Conservation (phyloP, 2,888 invertebrate genomes). For the Magallana nippona region DNA sequence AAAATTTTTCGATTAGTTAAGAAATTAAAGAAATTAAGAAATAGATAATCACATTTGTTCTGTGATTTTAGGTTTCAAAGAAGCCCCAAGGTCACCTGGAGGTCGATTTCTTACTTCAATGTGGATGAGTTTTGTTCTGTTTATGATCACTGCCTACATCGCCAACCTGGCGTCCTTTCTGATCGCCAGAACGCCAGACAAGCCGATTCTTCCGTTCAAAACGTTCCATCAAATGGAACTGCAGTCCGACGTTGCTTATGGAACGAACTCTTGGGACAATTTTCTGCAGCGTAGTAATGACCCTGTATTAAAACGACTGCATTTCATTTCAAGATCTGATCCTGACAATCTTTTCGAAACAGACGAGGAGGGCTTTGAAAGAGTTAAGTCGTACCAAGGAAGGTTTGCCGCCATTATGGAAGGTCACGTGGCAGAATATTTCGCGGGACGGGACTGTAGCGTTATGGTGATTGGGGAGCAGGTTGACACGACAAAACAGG, state of each 20-base stretch:
- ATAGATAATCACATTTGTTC: too few species aligned
- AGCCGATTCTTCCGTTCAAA: slow-evolving; percentile 47
- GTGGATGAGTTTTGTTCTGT: slow-evolving; percentile 51
- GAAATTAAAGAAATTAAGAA: too few species aligned
- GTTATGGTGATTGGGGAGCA: slow-evolving; percentile 44
- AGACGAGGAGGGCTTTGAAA: slow-evolving; percentile 10
- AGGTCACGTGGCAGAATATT: not conserved
- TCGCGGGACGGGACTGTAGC: slow-evolving; percentile 38
- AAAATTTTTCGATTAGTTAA: too few species aligned
- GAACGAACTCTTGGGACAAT: slow-evolving; percentile 16
- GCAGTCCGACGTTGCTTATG: slow-evolving; percentile 41
- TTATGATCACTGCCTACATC: slow-evolving; percentile 49
- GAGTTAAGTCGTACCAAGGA: slow-evolving; percentile 35
- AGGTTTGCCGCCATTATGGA: slow-evolving; percentile 43
- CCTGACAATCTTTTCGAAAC: slow-evolving; percentile 22
- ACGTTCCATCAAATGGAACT: slow-evolving; percentile 47
- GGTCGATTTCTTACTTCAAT: slow-evolving; percentile 46
- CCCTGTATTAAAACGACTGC: slow-evolving; percentile 26
- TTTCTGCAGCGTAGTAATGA: slow-evolving; percentile 37
- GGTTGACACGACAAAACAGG: slow-evolving; percentile 23
- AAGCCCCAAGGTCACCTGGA: slow-evolving; percentile 48
- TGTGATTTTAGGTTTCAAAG: slow-evolving; percentile 43
- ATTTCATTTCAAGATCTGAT: slow-evolving; percentile 30
- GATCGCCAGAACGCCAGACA: slow-evolving; percentile 22
- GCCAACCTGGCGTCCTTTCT: slow-evolving; percentile 45